phyloP scores from a whole-genome alignment of 2,888 invertebrate species.

The Eurytoma adleriae region DNA sequence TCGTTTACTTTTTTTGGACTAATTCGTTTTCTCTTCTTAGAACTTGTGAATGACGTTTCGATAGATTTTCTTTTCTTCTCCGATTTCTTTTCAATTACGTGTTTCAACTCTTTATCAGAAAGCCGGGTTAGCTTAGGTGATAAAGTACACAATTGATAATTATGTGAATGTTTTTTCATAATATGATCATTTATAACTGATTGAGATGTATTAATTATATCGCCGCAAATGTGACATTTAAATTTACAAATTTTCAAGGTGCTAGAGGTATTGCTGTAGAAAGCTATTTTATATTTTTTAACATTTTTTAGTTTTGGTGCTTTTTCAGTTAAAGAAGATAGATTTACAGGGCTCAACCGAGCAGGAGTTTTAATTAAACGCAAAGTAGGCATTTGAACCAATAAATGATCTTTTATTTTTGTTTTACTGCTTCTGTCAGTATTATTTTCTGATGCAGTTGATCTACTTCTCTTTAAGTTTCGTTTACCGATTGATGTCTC shows the following conservation, averaged over 20 bases:
- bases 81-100: slow-evolving; percentile 61
- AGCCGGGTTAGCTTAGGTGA: slow-evolving; percentile 61
- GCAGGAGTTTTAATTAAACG: slow-evolving; percentile 11
- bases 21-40: slow-evolving; percentile 66
- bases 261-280: slow-evolving; percentile 39
- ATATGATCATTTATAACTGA: slow-evolving; percentile 66
- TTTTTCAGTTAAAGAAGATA: slow-evolving; percentile 8
- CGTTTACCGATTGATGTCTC: background rate
- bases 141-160: slow-evolving; percentile 63
- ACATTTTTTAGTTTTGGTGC: background rate
- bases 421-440: background rate
- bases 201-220: slow-evolving; percentile 68
- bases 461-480: slow-evolving; percentile 16
- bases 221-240: slow-evolving; percentile 69
- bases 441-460: slow-evolving; percentile 1
- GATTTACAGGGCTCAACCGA: background rate
- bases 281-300: slow-evolving; percentile 30
- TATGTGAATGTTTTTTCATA: slow-evolving; percentile 63
- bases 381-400: background rate
- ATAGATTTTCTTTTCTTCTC: slow-evolving; percentile 63
- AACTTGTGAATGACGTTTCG: background rate
- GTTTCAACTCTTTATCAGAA: slow-evolving; percentile 62
- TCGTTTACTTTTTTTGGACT: slow-evolving; percentile 66
- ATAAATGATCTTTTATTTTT: slow-evolving; percentile 9
- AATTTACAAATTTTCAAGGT: slow-evolving; percentile 59